Base-by-base conservation (phyloP, 2,797 vertebrate species). In the Apogon hyalosoma region DNA sequence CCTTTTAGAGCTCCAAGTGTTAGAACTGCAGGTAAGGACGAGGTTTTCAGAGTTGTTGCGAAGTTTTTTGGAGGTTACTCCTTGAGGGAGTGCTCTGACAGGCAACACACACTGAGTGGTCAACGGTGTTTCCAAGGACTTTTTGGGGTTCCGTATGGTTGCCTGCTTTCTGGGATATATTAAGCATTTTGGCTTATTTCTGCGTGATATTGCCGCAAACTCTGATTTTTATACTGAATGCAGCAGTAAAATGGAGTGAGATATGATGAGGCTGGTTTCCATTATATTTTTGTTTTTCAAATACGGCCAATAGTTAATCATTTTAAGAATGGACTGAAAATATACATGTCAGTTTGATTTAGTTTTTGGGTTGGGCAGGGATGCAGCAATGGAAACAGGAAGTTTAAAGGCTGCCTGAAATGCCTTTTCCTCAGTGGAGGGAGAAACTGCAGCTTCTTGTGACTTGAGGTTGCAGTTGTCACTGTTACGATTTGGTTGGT, bases 21-120 rank as follows among this genome's bases (percentile, higher is more conserved):
- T 66, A 88, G 84, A 87, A 80, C 33, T 85, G 89, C 61, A 80
- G 91, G 82, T 76, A 78, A 82, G 65, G 84, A 73, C 45, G 90
- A 81, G 56, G 85, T 81, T 79, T 86, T 91, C 88, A 87, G 60
- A 73, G 79, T 80, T 64, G 79, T 91, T 86, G 86, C 88, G 84
- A 68, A 68, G 70, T 90, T 91, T 82, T 83, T 69, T 82, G 84
- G 81, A 65, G 71, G 63, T 77, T 90, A 87, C 86, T 95, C 92
- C 93, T 92, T 93, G 92, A 92, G 89, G 90, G 84, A 90, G 88
- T 28, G 74, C 83, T 91, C 88, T 87, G 72, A 73, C 75, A 80
- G 76, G 79, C 78, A 85, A 87, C 69, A 80, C 65, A 80, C 73
- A 77, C 50, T 21, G 83, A 73, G 73, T 69, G 86, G 79, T 82